Evolutionary conservation across 2,797 vertebrate species (phyloP).

Genomic region (Mus caroli): DNA sequence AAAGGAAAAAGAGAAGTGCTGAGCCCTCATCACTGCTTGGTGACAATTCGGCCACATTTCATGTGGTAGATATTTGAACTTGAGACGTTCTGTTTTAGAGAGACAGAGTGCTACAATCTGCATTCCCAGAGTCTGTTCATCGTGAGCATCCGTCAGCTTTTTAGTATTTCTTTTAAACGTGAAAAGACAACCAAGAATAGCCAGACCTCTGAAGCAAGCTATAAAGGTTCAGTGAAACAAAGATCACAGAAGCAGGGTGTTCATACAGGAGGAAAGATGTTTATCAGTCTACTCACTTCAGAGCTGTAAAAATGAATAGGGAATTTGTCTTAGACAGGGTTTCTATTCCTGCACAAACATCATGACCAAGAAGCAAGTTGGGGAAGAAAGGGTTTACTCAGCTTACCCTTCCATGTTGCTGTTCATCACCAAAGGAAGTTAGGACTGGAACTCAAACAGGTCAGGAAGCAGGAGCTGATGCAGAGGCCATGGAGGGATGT

Average conservation of each 20-base stretch:
- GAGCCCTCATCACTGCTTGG: background rate
- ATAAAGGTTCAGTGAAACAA: slow-evolving; percentile 31
- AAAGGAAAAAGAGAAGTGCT: slow-evolving; percentile 31
- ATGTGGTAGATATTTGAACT: background rate
- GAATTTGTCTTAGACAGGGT: too few relatives aligned
- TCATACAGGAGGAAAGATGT: background rate
- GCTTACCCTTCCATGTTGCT: too few relatives aligned
- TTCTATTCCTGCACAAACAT: too few relatives aligned
- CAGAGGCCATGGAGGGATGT: too few relatives aligned
- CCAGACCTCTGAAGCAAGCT: background rate
- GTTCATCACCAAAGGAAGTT: too few relatives aligned
- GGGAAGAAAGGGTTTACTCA: too few relatives aligned
- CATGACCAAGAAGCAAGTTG: too few relatives aligned
- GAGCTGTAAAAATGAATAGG: slow-evolving; percentile 2
- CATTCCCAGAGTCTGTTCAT: background rate
- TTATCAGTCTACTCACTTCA: slow-evolving; percentile 43
- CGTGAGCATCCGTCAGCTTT: background rate
- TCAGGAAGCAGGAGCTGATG: too few relatives aligned
- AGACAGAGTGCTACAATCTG: background rate
- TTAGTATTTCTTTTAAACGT: background rate
- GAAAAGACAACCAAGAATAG: slow-evolving; percentile 8
- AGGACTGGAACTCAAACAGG: too few relatives aligned
- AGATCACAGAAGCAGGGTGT: background rate
- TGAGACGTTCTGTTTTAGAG: background rate
- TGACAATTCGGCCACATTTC: background rate